A percentile compares a stretch with the other conserved stretches of the same genome.
Conservation (phyloP, 2,113 vertebrate genomes). For the Eonycteris spelaea region DNA sequence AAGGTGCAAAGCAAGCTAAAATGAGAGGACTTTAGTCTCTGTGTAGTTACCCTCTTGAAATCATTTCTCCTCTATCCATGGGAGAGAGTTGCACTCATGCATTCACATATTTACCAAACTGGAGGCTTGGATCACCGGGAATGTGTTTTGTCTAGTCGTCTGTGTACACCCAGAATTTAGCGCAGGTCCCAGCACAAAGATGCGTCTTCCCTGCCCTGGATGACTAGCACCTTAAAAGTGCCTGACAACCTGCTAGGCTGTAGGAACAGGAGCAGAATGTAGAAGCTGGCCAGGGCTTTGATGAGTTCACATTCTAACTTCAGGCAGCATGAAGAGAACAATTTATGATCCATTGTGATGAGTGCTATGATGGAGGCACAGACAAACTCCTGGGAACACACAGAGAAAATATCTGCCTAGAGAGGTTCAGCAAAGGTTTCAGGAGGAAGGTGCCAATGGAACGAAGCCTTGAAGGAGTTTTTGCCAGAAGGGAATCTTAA, state of each 20-base stretch:
- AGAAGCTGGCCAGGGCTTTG: not conserved
- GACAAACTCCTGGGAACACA: not conserved
- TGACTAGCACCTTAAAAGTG: not conserved
- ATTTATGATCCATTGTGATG: not conserved
- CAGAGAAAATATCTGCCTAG: not conserved
- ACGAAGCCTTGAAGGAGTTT: not conserved
- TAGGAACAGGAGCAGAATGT: not conserved
- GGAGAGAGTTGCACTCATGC: not conserved
- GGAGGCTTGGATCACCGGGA: not conserved
- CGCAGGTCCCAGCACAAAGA: not conserved
- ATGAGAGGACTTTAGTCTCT: not conserved
- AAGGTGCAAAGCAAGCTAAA: not conserved
- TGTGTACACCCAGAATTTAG: not conserved
- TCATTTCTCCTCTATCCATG: not conserved
- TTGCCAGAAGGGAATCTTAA: not conserved
- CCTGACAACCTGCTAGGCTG: not conserved
- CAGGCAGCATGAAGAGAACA: not conserved
- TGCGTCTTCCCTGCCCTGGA: not conserved
- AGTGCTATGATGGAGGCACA: not conserved
- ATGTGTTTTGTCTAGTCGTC: not conserved
- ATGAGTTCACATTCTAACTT: not conserved
- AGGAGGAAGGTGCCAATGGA: not conserved
- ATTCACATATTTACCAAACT: not conserved
- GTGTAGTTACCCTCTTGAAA: not conserved
- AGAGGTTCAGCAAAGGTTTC: not conserved